These are phyloP conservation scores for Amphiprion percula DNA, from an alignment of 2,113 vertebrate genomes.

Conservation along the genomic window DNA sequence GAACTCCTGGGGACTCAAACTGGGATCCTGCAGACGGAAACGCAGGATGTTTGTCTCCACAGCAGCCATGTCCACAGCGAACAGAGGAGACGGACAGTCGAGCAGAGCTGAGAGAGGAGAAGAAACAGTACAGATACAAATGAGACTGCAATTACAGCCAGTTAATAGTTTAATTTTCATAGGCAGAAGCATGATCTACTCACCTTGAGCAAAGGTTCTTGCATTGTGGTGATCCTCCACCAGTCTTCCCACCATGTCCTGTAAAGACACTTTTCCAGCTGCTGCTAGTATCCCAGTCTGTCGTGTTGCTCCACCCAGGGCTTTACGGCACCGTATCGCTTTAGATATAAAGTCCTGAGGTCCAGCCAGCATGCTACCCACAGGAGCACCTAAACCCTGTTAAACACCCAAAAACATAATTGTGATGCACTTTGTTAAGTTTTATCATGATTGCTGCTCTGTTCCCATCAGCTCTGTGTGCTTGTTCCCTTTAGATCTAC, in stretches of 20 bases:
- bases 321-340: slow-evolving; percentile 84
- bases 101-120: slow-evolving; percentile 65
- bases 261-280: slow-evolving; percentile 85
- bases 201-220: slow-evolving; percentile 87
- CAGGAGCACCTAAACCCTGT: slow-evolving; percentile 88
- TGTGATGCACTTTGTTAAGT: neutral
- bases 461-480: neutral
- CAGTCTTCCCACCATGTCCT: slow-evolving; percentile 71
- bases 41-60: slow-evolving; percentile 90
- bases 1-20: slow-evolving; percentile 77
- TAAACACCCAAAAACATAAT: slow-evolving; percentile 2
- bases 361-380: slow-evolving; percentile 85
- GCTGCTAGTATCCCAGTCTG: slow-evolving; percentile 88
- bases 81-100: slow-evolving; percentile 78
- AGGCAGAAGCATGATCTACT: neutral
- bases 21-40: slow-evolving; percentile 57
- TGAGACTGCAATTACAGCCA: neutral
- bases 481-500: slow-evolving; percentile 75
- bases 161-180: neutral
- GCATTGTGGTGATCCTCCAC: slow-evolving; percentile 86
- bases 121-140: neutral
- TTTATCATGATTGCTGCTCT: neutral
- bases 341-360: slow-evolving; percentile 79
- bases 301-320: slow-evolving; percentile 87
- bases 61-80: slow-evolving; percentile 62